Evolutionary conservation across 1,140 invertebrate species (phyloP).

Genomic region (Elymnias hypermnestra): DNA sequence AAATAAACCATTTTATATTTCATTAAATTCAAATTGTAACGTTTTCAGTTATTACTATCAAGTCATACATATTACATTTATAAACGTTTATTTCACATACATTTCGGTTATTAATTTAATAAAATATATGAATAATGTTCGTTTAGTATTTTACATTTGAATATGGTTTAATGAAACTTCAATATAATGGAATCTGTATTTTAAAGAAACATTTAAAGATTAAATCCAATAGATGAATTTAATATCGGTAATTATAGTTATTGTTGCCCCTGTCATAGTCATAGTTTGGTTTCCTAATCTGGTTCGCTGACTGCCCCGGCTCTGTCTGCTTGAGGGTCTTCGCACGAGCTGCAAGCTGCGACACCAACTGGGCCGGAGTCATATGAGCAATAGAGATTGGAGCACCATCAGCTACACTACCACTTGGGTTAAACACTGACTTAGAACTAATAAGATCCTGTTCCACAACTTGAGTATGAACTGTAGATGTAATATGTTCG

Average conservation of each 20-base stretch:
- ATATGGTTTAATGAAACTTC: too few species aligned
- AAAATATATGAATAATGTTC: too few species aligned
- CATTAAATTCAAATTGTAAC: too few species aligned
- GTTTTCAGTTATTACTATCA: too few species aligned
- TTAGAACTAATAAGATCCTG: conserved; percentile 58
- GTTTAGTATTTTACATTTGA: too few species aligned
- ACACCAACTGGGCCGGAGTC: conserved; percentile 64
- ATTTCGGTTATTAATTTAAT: too few species aligned
- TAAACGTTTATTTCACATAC: too few species aligned
- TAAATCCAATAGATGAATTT: background rate
- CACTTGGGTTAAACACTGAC: conserved; percentile 52
- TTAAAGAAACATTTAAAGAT: too few species aligned
- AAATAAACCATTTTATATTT: too few species aligned
- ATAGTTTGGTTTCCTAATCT: conserved; percentile 28
- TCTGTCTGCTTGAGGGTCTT: conserved; percentile 57
- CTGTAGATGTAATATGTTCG: conserved; percentile 36
- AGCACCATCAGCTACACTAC: conserved; percentile 38
- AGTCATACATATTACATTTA: too few species aligned
- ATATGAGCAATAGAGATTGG: conserved; percentile 62
- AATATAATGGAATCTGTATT: too few species aligned
- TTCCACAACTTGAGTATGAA: conserved; percentile 66
- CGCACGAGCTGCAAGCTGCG: conserved; percentile 60
- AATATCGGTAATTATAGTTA: background rate
- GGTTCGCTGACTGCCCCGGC: conserved; percentile 15
- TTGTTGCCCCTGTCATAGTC: conserved; percentile 7